phyloP scores from a whole-genome alignment of 2,113 vertebrate species.

The Aptenodytes forsteri region DNA sequence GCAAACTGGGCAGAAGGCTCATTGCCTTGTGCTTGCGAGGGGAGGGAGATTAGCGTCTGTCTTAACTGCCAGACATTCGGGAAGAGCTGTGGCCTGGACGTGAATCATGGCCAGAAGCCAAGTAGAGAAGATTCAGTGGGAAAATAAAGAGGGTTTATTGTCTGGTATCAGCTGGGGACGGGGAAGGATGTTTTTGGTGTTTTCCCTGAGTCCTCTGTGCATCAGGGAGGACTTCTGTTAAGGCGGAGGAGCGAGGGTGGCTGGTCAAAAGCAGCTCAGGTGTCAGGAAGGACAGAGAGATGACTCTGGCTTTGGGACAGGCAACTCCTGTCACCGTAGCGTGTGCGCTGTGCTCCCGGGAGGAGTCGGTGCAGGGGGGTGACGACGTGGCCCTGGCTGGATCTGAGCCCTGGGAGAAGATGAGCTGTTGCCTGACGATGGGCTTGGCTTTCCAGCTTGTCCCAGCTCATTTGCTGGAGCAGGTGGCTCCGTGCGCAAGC shows the following conservation, averaged over 20 bases:
- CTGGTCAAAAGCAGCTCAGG: not conserved
- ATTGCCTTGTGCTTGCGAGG: rapidly evolving
- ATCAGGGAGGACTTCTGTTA: not conserved
- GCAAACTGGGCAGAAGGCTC: not conserved
- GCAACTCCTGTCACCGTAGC: rapidly evolving
- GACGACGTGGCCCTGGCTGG: not conserved
- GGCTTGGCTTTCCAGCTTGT: not conserved
- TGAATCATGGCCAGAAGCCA: not conserved
- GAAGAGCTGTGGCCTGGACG: not conserved
- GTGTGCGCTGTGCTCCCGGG: not conserved
- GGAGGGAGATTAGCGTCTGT: not conserved
- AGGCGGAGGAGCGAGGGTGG: rapidly evolving
- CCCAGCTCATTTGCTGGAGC: not conserved
- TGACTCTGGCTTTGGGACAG: not conserved
- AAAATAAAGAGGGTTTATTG: not conserved
- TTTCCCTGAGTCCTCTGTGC: not conserved
- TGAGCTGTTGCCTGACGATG: not conserved
- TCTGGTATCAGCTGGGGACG: not conserved
- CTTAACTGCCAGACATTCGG: too few species aligned
- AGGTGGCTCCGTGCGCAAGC: not conserved
- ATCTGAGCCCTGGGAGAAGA: not conserved
- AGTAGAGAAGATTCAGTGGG: not conserved
- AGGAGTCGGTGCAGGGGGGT: rapidly evolving
- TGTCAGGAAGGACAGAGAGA: not conserved
- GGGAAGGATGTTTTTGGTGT: not conserved